Base-by-base conservation (phyloP, 2,797 vertebrate species). In the Zalophus californianus region DNA sequence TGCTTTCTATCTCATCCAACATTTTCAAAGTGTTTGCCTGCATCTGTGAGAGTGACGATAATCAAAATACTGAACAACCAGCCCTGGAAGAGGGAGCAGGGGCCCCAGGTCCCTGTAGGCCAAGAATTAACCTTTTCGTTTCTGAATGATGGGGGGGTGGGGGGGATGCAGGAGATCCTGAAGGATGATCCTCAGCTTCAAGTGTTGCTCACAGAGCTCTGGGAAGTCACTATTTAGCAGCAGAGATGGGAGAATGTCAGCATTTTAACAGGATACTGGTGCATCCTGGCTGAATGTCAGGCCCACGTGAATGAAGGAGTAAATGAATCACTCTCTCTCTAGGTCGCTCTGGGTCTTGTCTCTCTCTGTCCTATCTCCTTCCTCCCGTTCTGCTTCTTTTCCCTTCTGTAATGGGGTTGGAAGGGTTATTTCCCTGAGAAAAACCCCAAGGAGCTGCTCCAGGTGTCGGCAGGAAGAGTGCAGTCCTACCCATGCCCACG, bases 11-110 rank as follows among this genome's bases (percentile, higher is more conserved):
- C 75, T 80, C 62, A 54, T 13, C 58, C 77, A 38, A 56, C 25
- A 70, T 32, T 91, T 96, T 80, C 66, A 75, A 54, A 44, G 58
- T 66, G 25, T 41, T 84, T 82, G 50, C 27, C 92, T 35, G 44
- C 48, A 44, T 73, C 83, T 64, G 7, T 91, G 64, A 68, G 32
- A 38, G 44, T 1, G 7, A 21, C 21, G 62, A 25, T 27, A 3
- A 32, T 93, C 15, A 87, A 80, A 78, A 82, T 64, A 41, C 32
- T 86, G 66, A 68, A 41, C 41, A 41, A 29, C 0, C 16, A 20
- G 21, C 3, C 0, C 54, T 48, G 25, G 44, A n/a, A 38, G 35
- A 58, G 62, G 29, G 50, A 35, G 52, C 41, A 58, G 68, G 12
- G 10, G 9, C 62, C 79, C 16, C 20, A 70, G n/a, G 54, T 79